phyloP scores from a whole-genome alignment of 1,140 invertebrate species.

The Helicorthomorpha holstii region DNA sequence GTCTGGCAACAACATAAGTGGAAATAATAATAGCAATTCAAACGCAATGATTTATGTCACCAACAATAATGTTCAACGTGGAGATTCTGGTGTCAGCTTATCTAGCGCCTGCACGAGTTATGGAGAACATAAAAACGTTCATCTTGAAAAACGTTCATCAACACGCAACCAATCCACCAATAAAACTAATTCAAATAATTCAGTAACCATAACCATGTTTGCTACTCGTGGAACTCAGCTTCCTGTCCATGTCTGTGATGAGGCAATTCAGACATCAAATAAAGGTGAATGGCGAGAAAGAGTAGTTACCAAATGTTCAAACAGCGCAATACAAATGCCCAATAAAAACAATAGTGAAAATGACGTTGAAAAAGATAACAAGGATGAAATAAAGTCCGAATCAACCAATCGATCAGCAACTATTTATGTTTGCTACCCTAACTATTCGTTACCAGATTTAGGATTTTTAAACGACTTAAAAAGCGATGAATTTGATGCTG shows the following conservation, averaged over 20 bases:
- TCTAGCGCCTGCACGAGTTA: neutral
- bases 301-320: slow-evolving; percentile 17
- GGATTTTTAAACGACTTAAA: slow-evolving; percentile 43
- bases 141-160: neutral
- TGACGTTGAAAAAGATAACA: neutral
- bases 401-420: neutral
- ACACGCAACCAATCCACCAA: neutral
- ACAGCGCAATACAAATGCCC: neutral
- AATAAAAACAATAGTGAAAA: neutral
- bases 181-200: neutral
- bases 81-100: neutral
- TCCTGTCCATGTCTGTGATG: slow-evolving; percentile 41
- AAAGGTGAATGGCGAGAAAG: slow-evolving; percentile 4
- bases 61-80: neutral
- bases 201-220: slow-evolving; percentile 15
- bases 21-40: neutral
- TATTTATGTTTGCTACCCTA: slow-evolving; percentile 78
- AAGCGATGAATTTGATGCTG: neutral
- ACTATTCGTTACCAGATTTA: slow-evolving; percentile 74
- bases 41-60: neutral
- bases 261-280: slow-evolving; percentile 49
- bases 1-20: slow-evolving; percentile 11
- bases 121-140: neutral
- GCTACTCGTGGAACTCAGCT: slow-evolving; percentile 35
- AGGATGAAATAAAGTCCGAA: neutral